Conservation (phyloP, 2,888 invertebrate genomes). For the Drosophila ezoana region DNA sequence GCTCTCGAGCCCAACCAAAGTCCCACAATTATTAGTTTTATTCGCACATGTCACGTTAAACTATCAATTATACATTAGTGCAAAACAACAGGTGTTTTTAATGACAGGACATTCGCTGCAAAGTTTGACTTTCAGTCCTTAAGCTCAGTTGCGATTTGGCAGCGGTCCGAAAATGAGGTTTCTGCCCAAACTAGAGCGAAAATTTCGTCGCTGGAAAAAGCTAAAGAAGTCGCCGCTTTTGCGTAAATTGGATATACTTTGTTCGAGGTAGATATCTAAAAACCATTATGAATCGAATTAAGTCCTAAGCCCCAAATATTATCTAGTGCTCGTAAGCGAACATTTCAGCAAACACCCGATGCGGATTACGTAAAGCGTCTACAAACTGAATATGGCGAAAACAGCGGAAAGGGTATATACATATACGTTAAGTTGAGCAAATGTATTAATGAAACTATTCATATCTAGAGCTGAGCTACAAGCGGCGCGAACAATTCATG, state of each 20-base stretch:
- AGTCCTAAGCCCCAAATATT: neutral
- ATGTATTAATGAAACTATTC: neutral
- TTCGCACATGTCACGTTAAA: constrained; percentile 18
- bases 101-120: constrained; percentile 36
- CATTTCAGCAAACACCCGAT: constrained; percentile 37
- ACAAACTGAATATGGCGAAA: constrained; percentile 24
- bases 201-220: constrained; percentile 51
- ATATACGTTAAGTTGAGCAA: neutral
- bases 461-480: constrained; percentile 8
- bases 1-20: neutral
- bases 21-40: constrained; percentile 33
- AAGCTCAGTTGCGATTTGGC: constrained; percentile 24
- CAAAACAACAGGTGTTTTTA: constrained; percentile 70
- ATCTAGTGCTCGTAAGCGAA: constrained; percentile 48
- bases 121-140: neutral
- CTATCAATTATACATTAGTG: constrained; percentile 67
- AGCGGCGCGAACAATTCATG: constrained; percentile 63
- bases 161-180: constrained; percentile 58
- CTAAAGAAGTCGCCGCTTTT: constrained; percentile 39
- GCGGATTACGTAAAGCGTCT: constrained; percentile 44
- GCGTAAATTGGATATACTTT: constrained; percentile 58
- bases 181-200: constrained; percentile 54
- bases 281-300: neutral
- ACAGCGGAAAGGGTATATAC: constrained; percentile 1
- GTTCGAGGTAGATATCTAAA: constrained; percentile 40